These are phyloP conservation scores for Tachina lurida DNA, from an alignment of 2,888 invertebrate species.

Conservation along the genomic window DNA sequence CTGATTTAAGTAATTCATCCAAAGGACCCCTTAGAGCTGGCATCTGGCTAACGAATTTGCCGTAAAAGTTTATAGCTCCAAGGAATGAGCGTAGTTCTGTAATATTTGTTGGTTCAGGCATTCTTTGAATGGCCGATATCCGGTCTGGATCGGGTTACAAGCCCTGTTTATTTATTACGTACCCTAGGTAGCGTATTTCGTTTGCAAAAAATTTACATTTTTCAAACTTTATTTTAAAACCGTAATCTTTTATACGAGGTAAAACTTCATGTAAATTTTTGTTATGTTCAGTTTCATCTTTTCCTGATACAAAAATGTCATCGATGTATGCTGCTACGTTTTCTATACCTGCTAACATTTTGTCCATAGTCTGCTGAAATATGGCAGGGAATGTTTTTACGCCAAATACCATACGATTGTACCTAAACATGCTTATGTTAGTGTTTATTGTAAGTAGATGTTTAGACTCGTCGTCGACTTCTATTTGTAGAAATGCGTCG, in stretches of 20 bases:
- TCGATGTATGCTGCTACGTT: too few species aligned
- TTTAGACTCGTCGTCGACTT: too few species aligned
- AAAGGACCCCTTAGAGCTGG: slow-evolving; percentile 62
- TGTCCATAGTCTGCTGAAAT: not conserved
- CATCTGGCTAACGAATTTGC: slow-evolving; percentile 68
- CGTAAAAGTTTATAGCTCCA: slow-evolving; percentile 69
- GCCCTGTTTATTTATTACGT: too few species aligned
- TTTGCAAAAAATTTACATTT: slow-evolving; percentile 47
- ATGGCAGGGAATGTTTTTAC: not conserved
- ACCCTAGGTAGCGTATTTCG: too few species aligned
- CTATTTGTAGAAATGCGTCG: too few species aligned
- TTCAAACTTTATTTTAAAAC: too few species aligned
- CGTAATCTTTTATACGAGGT: not conserved
- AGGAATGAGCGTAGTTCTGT: slow-evolving; percentile 71
- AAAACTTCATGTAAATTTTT: not conserved
- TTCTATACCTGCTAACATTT: too few species aligned
- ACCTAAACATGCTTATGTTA: not conserved
- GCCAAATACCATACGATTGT: not conserved
- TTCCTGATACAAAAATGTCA: not conserved
- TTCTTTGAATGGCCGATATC: slow-evolving; percentile 54
- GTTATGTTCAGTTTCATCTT: not conserved
- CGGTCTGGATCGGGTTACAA: slow-evolving; percentile 61
- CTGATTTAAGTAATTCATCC: slow-evolving; percentile 61
- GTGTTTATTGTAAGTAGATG: not conserved
- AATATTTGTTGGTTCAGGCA: slow-evolving; percentile 69